These are phyloP conservation scores for Ranitomeya imitator DNA, from an alignment of 2,113 vertebrate species.

Conservation along the genomic window DNA sequence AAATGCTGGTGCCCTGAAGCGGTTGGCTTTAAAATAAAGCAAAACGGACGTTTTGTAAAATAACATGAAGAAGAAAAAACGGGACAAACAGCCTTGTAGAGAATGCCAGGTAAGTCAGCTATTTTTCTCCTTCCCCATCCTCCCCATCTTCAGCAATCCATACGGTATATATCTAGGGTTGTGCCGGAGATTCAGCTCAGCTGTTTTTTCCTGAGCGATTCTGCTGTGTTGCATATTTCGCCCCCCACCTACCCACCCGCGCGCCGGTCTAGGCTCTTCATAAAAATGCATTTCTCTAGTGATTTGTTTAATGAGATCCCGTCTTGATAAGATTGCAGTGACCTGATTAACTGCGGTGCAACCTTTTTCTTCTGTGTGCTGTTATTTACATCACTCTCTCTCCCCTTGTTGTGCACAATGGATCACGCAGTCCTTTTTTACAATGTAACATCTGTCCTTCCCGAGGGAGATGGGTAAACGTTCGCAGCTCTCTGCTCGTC, in stretches of 20 bases:
- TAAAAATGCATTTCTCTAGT: conserved; percentile 40
- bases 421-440: conserved; percentile 36
- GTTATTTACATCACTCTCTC: conserved; percentile 41
- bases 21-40: conserved; percentile 46
- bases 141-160: background rate
- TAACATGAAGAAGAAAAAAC: conserved; percentile 57
- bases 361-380: conserved; percentile 35
- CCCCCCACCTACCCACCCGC: background rate
- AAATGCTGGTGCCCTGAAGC: conserved; percentile 51
- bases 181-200: conserved; percentile 22
- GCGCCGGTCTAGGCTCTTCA: conserved; percentile 5
- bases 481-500: conserved; percentile 49
- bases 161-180: conserved; percentile 29
- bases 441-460: conserved; percentile 31
- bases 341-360: conserved; percentile 52
- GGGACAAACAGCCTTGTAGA: conserved; percentile 51
- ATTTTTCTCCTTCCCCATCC: background rate
- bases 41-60: conserved; percentile 32
- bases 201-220: conserved; percentile 38
- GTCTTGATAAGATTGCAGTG: conserved; percentile 50
- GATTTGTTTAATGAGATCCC: conserved; percentile 50
- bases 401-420: conserved; percentile 41
- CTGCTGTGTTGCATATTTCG: conserved; percentile 52
- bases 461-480: conserved; percentile 49
- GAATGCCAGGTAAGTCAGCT: conserved; percentile 54